phyloP scores from a whole-genome alignment of 2,113 vertebrate genomes.

The Sakesphorus luctuosus region DNA sequence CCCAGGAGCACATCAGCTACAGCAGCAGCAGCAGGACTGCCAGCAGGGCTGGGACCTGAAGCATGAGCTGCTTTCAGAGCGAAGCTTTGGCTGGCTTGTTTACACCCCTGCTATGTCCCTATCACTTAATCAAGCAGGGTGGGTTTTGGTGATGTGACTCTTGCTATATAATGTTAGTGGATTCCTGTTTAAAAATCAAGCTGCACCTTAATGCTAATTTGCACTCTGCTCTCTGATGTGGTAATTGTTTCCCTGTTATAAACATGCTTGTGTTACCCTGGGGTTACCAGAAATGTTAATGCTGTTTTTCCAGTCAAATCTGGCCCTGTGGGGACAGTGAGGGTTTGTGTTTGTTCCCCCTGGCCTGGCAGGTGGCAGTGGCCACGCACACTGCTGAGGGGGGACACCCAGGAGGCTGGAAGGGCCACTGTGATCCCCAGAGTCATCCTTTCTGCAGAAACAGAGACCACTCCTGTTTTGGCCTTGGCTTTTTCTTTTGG shows the following conservation, averaged over 20 bases:
- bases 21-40: not conserved
- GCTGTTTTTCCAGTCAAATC: slow-evolving; percentile 34
- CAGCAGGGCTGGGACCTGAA: not conserved
- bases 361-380: not conserved
- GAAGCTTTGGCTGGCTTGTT: not conserved
- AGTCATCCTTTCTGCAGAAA: not conserved
- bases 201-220: not conserved
- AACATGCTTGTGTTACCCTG: not conserved
- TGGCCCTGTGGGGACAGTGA: not conserved
- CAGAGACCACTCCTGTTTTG: not conserved
- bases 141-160: not conserved
- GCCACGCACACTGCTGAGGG: not conserved
- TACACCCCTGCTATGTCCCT: not conserved
- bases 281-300: not conserved
- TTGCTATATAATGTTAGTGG: not conserved
- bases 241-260: slow-evolving; percentile 4
- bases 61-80: not conserved
- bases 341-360: not conserved
- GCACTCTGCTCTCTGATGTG: not conserved
- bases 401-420: not conserved
- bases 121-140: not conserved
- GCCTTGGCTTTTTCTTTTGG: not conserved
- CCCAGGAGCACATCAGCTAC: not conserved
- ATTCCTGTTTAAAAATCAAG: not conserved
- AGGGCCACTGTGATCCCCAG: not conserved